phyloP scores from a whole-genome alignment of 2,797 vertebrate genomes.

The Thripadectes ignobilis region DNA sequence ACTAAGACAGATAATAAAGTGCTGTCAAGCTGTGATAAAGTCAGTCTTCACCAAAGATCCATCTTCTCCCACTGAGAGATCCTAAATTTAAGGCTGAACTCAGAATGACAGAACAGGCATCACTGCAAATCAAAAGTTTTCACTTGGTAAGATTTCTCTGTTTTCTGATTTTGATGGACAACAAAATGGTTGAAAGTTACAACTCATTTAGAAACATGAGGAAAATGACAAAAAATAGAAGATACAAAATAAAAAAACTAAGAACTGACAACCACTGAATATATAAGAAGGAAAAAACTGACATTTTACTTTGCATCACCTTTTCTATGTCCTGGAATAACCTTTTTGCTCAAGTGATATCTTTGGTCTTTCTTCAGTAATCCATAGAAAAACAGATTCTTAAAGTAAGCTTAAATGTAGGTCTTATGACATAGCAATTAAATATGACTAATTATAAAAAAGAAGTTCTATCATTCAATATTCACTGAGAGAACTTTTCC shows the following conservation, averaged over 20 bases:
- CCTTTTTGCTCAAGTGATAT: background rate
- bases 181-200: constrained; percentile 24
- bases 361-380: background rate
- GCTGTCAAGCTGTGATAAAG: constrained; percentile 55
- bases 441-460: background rate
- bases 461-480: background rate
- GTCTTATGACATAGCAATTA: background rate
- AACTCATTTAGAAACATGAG: constrained; percentile 6
- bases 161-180: constrained; percentile 47
- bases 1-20: constrained; percentile 10
- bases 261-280: background rate
- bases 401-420: background rate
- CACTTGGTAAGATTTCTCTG: background rate
- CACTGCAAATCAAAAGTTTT: constrained; percentile 8
- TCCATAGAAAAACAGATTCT: background rate
- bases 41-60: constrained; percentile 32
- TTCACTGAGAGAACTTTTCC: background rate
- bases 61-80: constrained; percentile 44
- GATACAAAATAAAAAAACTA: background rate
- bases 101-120: constrained; percentile 35
- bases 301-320: background rate
- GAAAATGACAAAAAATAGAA: constrained; percentile 25
- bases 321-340: background rate
- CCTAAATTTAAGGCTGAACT: constrained; percentile 50
- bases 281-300: background rate